These are phyloP conservation scores for Automeris io DNA, from an alignment of 2,888 invertebrate species.

Conservation along the genomic window DNA sequence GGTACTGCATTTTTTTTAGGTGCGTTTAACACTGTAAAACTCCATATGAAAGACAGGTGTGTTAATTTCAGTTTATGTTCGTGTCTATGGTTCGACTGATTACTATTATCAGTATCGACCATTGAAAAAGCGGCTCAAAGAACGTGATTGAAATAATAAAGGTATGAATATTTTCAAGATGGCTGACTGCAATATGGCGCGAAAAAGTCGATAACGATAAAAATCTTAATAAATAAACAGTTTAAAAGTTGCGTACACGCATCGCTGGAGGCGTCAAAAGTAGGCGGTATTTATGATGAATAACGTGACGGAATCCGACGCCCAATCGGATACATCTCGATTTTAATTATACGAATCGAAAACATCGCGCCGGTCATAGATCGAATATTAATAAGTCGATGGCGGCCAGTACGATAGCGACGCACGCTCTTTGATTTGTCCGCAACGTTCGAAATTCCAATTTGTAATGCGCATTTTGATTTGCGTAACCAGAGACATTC, in stretches of 20 bases:
- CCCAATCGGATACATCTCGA: slow-evolving; percentile 70
- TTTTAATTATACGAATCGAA: slow-evolving; percentile 75
- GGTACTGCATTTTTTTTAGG: too few relatives aligned
- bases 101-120: too few relatives aligned
- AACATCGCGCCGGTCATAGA: slow-evolving; percentile 65
- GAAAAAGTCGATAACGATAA: slow-evolving; percentile 42
- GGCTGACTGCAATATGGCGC: slow-evolving; percentile 39
- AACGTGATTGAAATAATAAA: neutral
- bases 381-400: slow-evolving; percentile 75
- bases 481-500: slow-evolving; percentile 59
- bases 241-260: slow-evolving; percentile 56
- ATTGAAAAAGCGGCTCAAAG: too few relatives aligned
- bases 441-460: slow-evolving; percentile 49
- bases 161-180: slow-evolving; percentile 29
- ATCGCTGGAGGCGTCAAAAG: slow-evolving; percentile 73
- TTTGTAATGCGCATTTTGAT: slow-evolving; percentile 67
- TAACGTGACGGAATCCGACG: slow-evolving; percentile 70
- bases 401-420: slow-evolving; percentile 56
- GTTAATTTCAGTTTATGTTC: too few relatives aligned
- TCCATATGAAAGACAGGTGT: too few relatives aligned
- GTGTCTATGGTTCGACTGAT: too few relatives aligned
- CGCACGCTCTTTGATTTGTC: slow-evolving; percentile 54
- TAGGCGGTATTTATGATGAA: slow-evolving; percentile 68
- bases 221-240: slow-evolving; percentile 56
- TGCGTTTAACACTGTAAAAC: too few relatives aligned